Evolutionary conservation across 37 sponge, comb jelly and placozoan species (phyloP).

Genomic region (Amphimedon queenslandica): DNA sequence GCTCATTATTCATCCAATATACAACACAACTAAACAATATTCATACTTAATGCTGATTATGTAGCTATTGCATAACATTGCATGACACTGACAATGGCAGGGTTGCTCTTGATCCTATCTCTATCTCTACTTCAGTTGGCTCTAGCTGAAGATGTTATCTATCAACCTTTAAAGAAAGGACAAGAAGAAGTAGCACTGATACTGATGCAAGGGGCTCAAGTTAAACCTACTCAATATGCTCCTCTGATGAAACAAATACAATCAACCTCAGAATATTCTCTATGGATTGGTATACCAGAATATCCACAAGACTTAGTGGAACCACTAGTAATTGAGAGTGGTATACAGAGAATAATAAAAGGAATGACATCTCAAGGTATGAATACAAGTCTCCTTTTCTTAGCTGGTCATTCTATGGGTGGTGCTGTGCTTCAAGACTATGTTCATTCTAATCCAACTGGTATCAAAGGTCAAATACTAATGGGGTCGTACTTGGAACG

Average conservation of each 20-base stretch:
- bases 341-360: constrained; percentile 38
- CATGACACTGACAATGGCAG: too few relatives aligned
- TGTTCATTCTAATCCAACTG: constrained; percentile 20
- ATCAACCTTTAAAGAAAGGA: constrained; percentile 32
- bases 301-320: constrained; percentile 41
- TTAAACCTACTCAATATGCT: constrained; percentile 47
- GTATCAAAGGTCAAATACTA: constrained; percentile 45
- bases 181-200: constrained; percentile 33
- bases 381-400: constrained; percentile 35
- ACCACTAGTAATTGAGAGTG: constrained; percentile 45
- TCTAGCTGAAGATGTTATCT: constrained; percentile 40
- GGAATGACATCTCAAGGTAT: constrained; percentile 44
- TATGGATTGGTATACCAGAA: constrained; percentile 81
- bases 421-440: constrained; percentile 65
- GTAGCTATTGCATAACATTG: too few relatives aligned
- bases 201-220: constrained; percentile 56
- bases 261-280: constrained; percentile 18
- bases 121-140: too few relatives aligned
- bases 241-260: constrained; percentile 59
- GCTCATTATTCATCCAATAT: too few relatives aligned
- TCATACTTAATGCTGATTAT: too few relatives aligned
- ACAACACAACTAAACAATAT: too few relatives aligned
- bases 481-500: constrained; percentile 57
- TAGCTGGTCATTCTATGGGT: constrained; percentile 74
- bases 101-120: too few relatives aligned